phyloP scores from a whole-genome alignment of 2,888 invertebrate genomes.

The Buathra laborator region DNA sequence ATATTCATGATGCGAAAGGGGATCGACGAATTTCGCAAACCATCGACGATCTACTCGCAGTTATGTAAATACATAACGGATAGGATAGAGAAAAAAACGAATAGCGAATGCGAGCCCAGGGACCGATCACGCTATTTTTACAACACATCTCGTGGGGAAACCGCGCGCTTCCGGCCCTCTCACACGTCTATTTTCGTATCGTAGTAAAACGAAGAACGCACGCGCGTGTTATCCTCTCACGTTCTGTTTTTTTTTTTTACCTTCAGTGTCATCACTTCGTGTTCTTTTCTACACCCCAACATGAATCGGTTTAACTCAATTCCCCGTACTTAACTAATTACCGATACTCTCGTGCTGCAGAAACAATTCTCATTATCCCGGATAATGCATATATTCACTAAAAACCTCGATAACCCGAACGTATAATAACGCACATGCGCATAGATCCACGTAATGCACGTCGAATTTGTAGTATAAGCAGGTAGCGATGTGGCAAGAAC shows the following conservation, averaged over 20 bases:
- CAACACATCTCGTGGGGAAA: conserved; percentile 76
- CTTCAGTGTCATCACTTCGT: background rate
- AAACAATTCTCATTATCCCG: background rate
- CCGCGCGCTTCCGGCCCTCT: conserved; percentile 76
- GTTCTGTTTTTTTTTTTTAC: conserved; percentile 49
- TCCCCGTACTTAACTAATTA: background rate
- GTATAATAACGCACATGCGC: background rate
- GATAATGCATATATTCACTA: background rate
- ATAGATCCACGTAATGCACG: background rate
- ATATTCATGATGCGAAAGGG: background rate
- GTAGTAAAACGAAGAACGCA: conserved; percentile 39
- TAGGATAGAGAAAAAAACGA: conserved; percentile 19
- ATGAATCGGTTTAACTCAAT: background rate
- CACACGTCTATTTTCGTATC: conserved; percentile 75
- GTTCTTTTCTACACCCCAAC: background rate
- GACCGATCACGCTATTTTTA: conserved; percentile 77
- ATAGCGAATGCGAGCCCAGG: conserved; percentile 71
- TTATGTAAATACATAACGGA: conserved; percentile 61
- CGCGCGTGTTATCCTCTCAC: conserved; percentile 13
- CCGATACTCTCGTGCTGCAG: background rate
- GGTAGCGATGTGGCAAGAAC: conserved; percentile 16
- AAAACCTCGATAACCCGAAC: background rate
- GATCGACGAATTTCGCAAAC: background rate
- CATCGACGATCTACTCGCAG: conserved; percentile 27
- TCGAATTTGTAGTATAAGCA: background rate